Conservation (phyloP, 2,888 invertebrate genomes). For the Acrobasis repandana region DNA sequence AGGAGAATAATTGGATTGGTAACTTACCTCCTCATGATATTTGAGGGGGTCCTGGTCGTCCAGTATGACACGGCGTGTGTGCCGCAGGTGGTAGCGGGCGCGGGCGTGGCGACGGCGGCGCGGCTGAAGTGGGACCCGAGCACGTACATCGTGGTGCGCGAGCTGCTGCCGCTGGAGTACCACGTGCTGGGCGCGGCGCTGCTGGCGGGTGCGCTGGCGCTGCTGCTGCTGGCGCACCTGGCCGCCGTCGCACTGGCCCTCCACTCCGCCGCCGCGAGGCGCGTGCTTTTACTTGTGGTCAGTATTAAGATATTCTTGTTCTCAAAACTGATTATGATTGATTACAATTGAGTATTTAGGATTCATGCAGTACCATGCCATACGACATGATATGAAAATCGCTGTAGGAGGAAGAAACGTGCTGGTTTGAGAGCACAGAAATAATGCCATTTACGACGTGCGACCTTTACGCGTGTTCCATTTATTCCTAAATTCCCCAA, state of each 20-base stretch:
- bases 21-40: too few species aligned
- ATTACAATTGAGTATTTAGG: too few species aligned
- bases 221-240: slow-evolving; percentile 50
- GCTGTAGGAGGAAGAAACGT: neutral
- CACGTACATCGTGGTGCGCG: slow-evolving; percentile 57
- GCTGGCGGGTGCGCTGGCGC: slow-evolving; percentile 39
- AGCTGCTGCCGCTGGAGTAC: slow-evolving; percentile 53
- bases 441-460: too few species aligned
- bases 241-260: slow-evolving; percentile 39
- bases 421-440: too few species aligned
- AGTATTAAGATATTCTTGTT: neutral
- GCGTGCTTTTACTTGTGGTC: slow-evolving; percentile 36
- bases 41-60: too few species aligned
- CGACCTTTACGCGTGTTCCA: too few species aligned
- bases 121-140: slow-evolving; percentile 72
- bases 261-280: slow-evolving; percentile 30
- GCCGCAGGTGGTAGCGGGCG: slow-evolving; percentile 55
- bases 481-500: too few species aligned
- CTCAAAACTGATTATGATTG: too few species aligned
- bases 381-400: too few species aligned
- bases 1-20: too few species aligned
- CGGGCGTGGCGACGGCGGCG: slow-evolving; percentile 58
- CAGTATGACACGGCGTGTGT: neutral
- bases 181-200: slow-evolving; percentile 39
- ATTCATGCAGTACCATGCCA: too few species aligned